phyloP scores from a whole-genome alignment of 2,797 vertebrate genomes.

The Anguilla marmorata region DNA sequence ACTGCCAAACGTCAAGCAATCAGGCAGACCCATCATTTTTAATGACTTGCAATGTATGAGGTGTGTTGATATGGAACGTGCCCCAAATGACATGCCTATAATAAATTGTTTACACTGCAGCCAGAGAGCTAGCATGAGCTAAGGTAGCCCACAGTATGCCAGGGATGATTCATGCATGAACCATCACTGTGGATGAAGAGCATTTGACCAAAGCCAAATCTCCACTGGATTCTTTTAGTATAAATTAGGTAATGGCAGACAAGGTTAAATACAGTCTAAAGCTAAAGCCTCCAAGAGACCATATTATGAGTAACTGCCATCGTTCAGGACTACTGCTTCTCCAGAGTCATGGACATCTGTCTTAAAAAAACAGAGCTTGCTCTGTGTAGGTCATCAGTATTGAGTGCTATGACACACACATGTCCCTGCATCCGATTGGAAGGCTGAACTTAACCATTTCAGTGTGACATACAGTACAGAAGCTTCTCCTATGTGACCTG shows the following conservation, averaged over 20 bases:
- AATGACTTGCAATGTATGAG: neutral
- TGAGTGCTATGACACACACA: too few species aligned
- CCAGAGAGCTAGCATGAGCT: neutral
- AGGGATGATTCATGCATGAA: neutral
- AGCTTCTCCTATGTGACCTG: too few species aligned
- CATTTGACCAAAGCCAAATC: neutral
- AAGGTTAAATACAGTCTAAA: neutral
- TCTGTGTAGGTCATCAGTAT: too few species aligned
- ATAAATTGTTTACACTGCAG: neutral
- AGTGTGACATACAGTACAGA: too few species aligned
- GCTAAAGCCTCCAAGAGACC: neutral
- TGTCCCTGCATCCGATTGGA: too few species aligned
- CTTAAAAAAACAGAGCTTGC: too few species aligned
- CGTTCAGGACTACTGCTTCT: neutral
- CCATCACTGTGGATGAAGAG: neutral
- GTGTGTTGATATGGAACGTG: neutral
- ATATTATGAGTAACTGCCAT: neutral
- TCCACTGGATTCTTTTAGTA: neutral
- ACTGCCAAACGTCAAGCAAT: neutral
- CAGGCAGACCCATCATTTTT: neutral
- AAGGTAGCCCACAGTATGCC: neutral
- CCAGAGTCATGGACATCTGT: too few species aligned
- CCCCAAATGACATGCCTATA: neutral
- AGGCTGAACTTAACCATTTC: too few species aligned
- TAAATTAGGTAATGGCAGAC: neutral